Conservation (phyloP, 1,140 invertebrate genomes). For the Luehdorfia chinensis region DNA sequence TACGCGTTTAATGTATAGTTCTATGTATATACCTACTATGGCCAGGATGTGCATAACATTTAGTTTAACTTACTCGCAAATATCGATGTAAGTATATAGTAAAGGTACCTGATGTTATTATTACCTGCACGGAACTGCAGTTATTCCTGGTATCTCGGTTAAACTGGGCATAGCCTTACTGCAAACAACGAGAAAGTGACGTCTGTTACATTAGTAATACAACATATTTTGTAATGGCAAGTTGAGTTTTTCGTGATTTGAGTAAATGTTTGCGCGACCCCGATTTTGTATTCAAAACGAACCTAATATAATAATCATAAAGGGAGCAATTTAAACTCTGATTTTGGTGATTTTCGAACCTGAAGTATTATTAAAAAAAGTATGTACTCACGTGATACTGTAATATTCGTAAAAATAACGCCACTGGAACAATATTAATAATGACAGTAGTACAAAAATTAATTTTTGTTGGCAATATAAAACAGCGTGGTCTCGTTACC, state of each 20-base stretch:
- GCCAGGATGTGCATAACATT: too few species aligned
- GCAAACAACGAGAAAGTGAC: conserved; percentile 6
- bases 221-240: too few species aligned
- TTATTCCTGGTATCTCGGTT: conserved; percentile 12
- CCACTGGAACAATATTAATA: not conserved
- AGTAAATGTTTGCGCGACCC: conserved; percentile 36
- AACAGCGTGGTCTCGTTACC: too few species aligned
- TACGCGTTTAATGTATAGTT: too few species aligned
- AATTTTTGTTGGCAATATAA: not conserved
- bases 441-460: not conserved
- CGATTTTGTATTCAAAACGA: conserved; percentile 64
- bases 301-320: conserved; percentile 62
- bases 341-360: conserved; percentile 52
- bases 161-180: not conserved
- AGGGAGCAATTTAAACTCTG: conserved; percentile 59
- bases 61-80: too few species aligned
- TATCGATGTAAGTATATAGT: too few species aligned
- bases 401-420: conserved; percentile 4
- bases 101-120: too few species aligned
- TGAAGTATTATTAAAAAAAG: conserved; percentile 25
- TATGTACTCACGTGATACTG: conserved; percentile 9
- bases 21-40: too few species aligned
- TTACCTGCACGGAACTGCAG: not conserved
- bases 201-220: conserved; percentile 5
- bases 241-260: conserved; percentile 21